These are phyloP conservation scores for Ashinkailepas kermadecensis DNA, from an alignment of 2,888 invertebrate species.

Conservation along the genomic window DNA sequence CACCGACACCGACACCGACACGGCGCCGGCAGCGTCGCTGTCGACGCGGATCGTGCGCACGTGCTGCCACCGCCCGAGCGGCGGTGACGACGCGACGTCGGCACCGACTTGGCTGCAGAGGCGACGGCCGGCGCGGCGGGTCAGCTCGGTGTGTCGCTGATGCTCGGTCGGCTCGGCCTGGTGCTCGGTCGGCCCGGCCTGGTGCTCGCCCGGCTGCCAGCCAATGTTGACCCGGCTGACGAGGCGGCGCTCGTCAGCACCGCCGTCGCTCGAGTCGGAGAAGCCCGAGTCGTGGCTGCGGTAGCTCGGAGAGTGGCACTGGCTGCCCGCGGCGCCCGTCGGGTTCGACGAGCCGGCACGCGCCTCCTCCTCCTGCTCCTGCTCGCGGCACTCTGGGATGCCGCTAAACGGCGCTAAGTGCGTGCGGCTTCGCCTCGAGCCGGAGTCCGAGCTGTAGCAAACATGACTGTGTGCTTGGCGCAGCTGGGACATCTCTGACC, in stretches of 20 bases:
- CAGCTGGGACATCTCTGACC: neutral
- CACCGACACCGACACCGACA: neutral
- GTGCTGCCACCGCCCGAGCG: neutral
- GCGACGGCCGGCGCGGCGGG: conserved; percentile 1
- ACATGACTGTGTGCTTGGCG: neutral
- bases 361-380: neutral
- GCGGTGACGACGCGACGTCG: neutral
- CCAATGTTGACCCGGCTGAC: neutral
- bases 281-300: conserved; percentile 20
- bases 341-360: neutral
- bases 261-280: conserved; percentile 17
- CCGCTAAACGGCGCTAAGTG: neutral
- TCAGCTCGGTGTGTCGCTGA: neutral
- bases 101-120: conserved; percentile 4
- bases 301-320: conserved; percentile 10
- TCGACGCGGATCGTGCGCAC: conserved; percentile 18
- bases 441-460: neutral
- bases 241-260: neutral
- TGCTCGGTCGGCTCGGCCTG: neutral
- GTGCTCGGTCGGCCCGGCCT: neutral
- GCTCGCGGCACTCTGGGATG: conserved; percentile 6
- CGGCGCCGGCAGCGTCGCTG: neutral
- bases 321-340: neutral
- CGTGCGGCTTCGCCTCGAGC: neutral
- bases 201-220: neutral